A percentile compares a stretch with the other conserved stretches of the same genome.
phyloP scores from a whole-genome alignment of 2,888 invertebrate genomes.

The Dryococelus australis region DNA sequence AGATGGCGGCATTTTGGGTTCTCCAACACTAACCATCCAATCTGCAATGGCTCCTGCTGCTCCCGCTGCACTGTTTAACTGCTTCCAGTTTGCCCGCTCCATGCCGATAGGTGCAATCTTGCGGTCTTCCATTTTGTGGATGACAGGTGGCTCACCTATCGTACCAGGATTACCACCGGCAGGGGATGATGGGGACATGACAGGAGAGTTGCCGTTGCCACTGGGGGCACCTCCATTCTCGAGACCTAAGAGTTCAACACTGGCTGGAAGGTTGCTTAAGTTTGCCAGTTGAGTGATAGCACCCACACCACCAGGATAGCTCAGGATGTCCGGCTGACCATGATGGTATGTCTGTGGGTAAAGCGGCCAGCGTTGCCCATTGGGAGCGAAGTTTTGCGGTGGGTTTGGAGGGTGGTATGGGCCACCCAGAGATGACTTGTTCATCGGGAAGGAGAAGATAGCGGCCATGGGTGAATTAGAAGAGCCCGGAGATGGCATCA shows the following conservation, averaged over 20 bases:
- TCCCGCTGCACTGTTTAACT: slow-evolving; percentile 51
- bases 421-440: slow-evolving; percentile 38
- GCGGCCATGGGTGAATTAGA: slow-evolving; percentile 37
- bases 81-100: slow-evolving; percentile 69
- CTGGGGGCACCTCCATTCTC: slow-evolving; percentile 46
- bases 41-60: slow-evolving; percentile 55
- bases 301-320: slow-evolving; percentile 35
- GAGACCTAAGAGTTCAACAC: slow-evolving; percentile 57
- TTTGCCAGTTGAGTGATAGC: slow-evolving; percentile 40
- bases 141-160: slow-evolving; percentile 31
- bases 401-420: slow-evolving; percentile 36
- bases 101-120: slow-evolving; percentile 62
- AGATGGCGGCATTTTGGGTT: slow-evolving; percentile 55
- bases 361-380: slow-evolving; percentile 44
- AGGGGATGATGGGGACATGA: slow-evolving; percentile 58
- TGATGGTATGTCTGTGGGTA: slow-evolving; percentile 41
- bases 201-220: slow-evolving; percentile 49
- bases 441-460: slow-evolving; percentile 38
- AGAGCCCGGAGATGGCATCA: slow-evolving; percentile 40
- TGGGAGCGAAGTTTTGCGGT: slow-evolving; percentile 32
- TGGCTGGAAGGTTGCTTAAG: slow-evolving; percentile 36
- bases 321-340: slow-evolving; percentile 40
- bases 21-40: slow-evolving; percentile 58
- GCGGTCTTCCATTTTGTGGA: slow-evolving; percentile 44
- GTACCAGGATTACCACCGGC: slow-evolving; percentile 48